phyloP scores from a whole-genome alignment of 2,797 vertebrate species.

The Knipowitschia caucasica region DNA sequence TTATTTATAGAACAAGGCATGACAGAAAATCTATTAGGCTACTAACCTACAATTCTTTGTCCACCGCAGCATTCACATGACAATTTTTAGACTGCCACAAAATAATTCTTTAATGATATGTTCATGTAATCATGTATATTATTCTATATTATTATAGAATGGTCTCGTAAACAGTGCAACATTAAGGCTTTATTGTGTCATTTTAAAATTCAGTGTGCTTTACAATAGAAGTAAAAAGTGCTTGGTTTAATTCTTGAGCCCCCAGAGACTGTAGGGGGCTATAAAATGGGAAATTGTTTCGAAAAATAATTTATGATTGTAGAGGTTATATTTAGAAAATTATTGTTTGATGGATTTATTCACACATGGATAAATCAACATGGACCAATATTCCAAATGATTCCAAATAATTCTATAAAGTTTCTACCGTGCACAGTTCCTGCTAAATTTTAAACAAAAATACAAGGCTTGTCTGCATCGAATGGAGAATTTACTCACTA shows the following conservation, averaged over 20 bases:
- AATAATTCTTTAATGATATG: constrained; percentile 56
- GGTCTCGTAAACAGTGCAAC: constrained; percentile 37
- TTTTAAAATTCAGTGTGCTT: constrained; percentile 39
- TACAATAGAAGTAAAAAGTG: constrained; percentile 24
- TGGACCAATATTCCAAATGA: not conserved
- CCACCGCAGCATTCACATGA: constrained; percentile 39
- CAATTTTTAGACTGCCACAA: constrained; percentile 62
- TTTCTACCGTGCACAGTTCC: not conserved
- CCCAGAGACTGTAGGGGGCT: constrained; percentile 47
- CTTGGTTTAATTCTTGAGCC: constrained; percentile 35
- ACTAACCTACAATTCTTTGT: constrained; percentile 66
- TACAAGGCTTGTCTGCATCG: too few species aligned
- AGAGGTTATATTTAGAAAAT: constrained; percentile 26
- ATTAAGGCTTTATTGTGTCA: constrained; percentile 42
- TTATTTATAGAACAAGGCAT: constrained; percentile 45
- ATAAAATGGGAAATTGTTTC: constrained; percentile 44
- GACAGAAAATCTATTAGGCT: constrained; percentile 51
- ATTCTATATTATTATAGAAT: too few species aligned
- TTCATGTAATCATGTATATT: constrained; percentile 31
- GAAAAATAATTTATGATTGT: constrained; percentile 20
- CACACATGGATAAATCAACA: not conserved
- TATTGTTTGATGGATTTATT: constrained; percentile 2
- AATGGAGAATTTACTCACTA: too few species aligned
- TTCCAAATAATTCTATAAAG: not conserved
- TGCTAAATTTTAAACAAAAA: not conserved